A percentile compares a stretch with the other conserved stretches of the same genome.
phyloP scores from a whole-genome alignment of 92 coral and sea anemone genomes.

The Palythoa heliodiscus region DNA sequence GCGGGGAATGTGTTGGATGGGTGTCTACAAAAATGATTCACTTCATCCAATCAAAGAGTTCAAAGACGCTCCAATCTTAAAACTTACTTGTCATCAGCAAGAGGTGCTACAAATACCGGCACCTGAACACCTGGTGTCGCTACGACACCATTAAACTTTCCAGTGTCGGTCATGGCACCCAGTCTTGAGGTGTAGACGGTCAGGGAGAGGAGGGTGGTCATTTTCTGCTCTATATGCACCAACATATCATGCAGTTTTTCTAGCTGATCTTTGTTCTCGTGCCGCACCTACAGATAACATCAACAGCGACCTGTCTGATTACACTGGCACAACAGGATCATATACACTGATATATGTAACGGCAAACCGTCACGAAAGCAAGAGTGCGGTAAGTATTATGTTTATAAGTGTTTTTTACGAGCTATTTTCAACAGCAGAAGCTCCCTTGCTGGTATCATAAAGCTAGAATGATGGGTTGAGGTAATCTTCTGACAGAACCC shows the following conservation, averaged over 20 bases:
- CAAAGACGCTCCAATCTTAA: neutral
- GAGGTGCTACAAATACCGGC: constrained; percentile 84
- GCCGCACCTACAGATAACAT: constrained; percentile 74
- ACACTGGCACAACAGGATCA: too few species aligned
- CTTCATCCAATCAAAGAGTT: too few species aligned
- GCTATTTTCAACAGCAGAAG: too few species aligned
- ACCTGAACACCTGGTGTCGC: constrained; percentile 60
- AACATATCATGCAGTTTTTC: constrained; percentile 86
- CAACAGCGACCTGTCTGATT: neutral
- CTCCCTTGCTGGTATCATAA: too few species aligned
- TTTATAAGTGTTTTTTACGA: too few species aligned
- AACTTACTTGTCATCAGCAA: constrained; percentile 92
- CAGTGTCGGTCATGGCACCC: constrained; percentile 79
- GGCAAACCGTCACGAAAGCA: too few species aligned
- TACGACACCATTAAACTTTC: constrained; percentile 71
- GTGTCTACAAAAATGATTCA: too few species aligned
- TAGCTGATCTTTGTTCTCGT: constrained; percentile 90
- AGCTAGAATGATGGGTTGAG: too few species aligned
- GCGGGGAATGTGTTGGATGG: too few species aligned
- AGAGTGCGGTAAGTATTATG: too few species aligned
- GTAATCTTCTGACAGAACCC: too few species aligned
- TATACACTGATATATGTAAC: too few species aligned
- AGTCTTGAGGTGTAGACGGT: constrained; percentile 84
- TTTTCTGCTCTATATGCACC: constrained; percentile 83
- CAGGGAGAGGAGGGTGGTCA: constrained; percentile 76